A percentile compares a stretch with the other conserved stretches of the same genome.
Evolutionary conservation across 2,113 vertebrate species (phyloP).

Genomic region (Daubentonia madagascariensis): DNA sequence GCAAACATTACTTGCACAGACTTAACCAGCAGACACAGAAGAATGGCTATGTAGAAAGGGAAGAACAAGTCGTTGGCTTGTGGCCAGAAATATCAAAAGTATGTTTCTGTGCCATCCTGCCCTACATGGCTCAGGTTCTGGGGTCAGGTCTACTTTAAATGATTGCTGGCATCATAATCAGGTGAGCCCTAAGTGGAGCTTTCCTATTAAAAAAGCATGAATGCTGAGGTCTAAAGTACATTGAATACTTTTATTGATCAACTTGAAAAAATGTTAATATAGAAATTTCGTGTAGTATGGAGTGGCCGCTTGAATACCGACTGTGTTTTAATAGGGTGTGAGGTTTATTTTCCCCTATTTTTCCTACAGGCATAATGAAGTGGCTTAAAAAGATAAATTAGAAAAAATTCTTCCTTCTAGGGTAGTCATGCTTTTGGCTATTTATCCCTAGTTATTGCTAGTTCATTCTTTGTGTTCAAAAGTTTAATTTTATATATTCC

Average conservation of each 20-base stretch:
- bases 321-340: constrained; percentile 69
- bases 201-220: constrained; percentile 75
- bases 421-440: constrained; percentile 67
- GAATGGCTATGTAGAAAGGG: constrained; percentile 67
- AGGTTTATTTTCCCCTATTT: constrained; percentile 72
- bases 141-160: constrained; percentile 68
- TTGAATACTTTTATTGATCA: constrained; percentile 75
- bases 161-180: constrained; percentile 73
- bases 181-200: constrained; percentile 68
- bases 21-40: constrained; percentile 74
- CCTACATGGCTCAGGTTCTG: constrained; percentile 68
- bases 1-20: constrained; percentile 70
- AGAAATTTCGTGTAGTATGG: constrained; percentile 58
- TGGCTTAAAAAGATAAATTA: constrained; percentile 67
- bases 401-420: constrained; percentile 77
- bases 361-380: constrained; percentile 64
- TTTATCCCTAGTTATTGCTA: constrained; percentile 69
- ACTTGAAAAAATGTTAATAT: constrained; percentile 72
- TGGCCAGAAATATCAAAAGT: constrained; percentile 77
- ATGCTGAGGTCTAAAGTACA: constrained; percentile 8
- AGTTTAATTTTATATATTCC: constrained; percentile 67
- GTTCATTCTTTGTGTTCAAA: constrained; percentile 65
- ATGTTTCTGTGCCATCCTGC: constrained; percentile 79
- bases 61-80: constrained; percentile 76
- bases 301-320: constrained; percentile 63